These are phyloP conservation scores for Leucopsar rothschildi DNA, from an alignment of 2,113 vertebrate genomes.

Conservation along the genomic window DNA sequence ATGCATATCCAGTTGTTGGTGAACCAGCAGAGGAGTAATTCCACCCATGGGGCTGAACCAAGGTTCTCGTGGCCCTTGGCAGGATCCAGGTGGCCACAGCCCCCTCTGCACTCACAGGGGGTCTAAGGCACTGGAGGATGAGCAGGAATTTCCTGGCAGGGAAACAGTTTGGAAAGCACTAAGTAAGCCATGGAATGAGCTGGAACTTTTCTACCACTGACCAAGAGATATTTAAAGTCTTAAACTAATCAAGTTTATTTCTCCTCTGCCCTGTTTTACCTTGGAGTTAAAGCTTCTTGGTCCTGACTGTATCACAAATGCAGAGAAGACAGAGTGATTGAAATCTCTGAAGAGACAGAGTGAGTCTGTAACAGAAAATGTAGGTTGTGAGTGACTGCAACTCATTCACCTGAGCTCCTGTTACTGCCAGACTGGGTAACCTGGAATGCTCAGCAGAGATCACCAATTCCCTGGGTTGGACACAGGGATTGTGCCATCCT, in stretches of 20 bases:
- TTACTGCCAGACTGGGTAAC: background rate
- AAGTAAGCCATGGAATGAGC: background rate
- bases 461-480: too few relatives aligned
- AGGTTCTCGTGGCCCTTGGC: background rate
- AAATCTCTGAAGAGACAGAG: background rate
- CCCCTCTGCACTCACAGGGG: background rate
- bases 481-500: background rate
- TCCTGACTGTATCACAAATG: background rate
- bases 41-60: background rate
- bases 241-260: background rate
- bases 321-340: background rate
- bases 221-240: background rate
- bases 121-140: too few relatives aligned
- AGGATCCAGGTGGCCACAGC: background rate
- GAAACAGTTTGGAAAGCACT: background rate
- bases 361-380: background rate
- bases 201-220: background rate
- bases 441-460: background rate
- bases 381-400: background rate
- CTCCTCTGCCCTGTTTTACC: background rate
- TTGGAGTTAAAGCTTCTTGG: background rate
- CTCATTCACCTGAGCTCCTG: background rate
- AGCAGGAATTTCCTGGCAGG: background rate
- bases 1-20: rapidly evolving
- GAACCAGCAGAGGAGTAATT: background rate